Evolutionary conservation across 2,797 vertebrate genomes (phyloP), one percentile per base, ranked within the genome.

Genomic region (Poeciliopsis presidionis): DNA sequence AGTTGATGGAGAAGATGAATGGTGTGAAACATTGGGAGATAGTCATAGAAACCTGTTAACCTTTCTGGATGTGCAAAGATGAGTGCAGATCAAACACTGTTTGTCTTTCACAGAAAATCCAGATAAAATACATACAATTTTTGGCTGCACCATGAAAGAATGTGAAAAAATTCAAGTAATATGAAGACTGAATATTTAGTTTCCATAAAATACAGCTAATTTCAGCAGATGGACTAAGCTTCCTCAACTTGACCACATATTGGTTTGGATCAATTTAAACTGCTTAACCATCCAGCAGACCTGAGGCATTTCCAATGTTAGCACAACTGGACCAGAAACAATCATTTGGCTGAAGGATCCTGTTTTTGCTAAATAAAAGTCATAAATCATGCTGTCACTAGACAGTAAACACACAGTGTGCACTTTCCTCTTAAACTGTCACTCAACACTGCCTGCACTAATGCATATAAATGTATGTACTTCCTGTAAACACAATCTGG

Each of bases 321-420:
- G 77, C 78, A 78, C 77, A 79, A 82, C 84, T 67, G 78, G 83
- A 84, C 70, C 82, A 79, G 67, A 88, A 83, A 85, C 76, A 88
- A 87, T 92, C 83, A 90, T 88, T 83, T 88, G 86, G 86, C 85
- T 88, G 88, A 86, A 81, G 73, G 86, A 83, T 75, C 86, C 81
- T 90, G 80, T 77, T 83, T 89, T 87, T 82, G 78, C 77, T 80
- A 80, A 87, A 90, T 90, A 87, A 81, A 84, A 90, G 73, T 69
- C 39, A 80, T 91, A 65, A 74, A 88, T 92, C 89, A 89, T 74
- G 28, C 81, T 89, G 85, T 88, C 85, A 87, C 55, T 6, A 14
- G n/a, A 70, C 20, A 9, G 81, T 80, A 74, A 76, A 86, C 75
- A 74, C 76, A 81, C 5, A 70, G 55, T 51, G 46, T 53, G 20